Evolutionary conservation across 2,113 vertebrate genomes (phyloP).

Genomic region (Pluvialis apricaria): DNA sequence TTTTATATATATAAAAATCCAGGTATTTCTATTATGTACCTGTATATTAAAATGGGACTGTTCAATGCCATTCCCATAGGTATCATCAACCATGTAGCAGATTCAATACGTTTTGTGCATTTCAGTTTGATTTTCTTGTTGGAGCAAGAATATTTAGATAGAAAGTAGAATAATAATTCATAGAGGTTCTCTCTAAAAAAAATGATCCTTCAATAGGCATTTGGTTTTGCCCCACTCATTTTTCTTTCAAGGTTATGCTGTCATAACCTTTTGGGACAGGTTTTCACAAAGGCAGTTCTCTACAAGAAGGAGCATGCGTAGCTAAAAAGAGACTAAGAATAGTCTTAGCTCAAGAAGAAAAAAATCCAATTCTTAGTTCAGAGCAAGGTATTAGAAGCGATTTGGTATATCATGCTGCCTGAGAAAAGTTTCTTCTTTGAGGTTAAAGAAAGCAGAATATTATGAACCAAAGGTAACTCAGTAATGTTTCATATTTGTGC

Average conservation of each 20-base stretch:
- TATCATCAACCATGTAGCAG: background rate
- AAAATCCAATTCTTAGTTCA: background rate
- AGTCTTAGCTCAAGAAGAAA: background rate
- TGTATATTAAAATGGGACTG: background rate
- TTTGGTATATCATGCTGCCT: background rate
- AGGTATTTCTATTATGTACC: background rate
- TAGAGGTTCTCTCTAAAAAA: background rate
- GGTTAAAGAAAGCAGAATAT: background rate
- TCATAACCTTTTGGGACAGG: background rate
- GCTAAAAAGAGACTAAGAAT: background rate
- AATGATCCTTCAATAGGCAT: background rate
- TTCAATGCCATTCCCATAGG: background rate
- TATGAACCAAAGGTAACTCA: background rate
- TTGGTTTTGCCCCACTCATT: background rate
- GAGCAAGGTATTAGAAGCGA: background rate
- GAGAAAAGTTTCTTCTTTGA: background rate
- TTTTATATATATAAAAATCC: rapidly evolving
- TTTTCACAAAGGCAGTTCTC: background rate
- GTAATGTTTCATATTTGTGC: background rate
- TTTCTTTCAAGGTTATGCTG: background rate
- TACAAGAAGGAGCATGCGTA: background rate
- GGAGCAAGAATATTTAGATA: background rate
- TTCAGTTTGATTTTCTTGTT: background rate
- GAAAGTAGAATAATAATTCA: background rate
- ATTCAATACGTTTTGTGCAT: background rate